phyloP scores from a whole-genome alignment of 2,113 vertebrate genomes.

The Chelonoidis abingdonii region DNA sequence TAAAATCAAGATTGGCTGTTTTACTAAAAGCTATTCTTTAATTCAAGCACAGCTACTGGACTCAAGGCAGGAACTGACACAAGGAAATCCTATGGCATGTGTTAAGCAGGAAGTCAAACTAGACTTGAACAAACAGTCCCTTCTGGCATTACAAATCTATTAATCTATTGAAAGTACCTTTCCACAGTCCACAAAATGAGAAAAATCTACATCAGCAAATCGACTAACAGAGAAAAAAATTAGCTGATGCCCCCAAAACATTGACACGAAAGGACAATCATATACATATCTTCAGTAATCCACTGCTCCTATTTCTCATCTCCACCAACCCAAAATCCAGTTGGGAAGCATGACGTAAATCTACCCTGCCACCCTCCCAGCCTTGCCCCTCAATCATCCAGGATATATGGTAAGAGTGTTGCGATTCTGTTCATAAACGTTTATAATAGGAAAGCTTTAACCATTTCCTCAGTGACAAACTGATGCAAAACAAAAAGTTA shows the following conservation, averaged over 20 bases:
- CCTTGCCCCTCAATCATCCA: background rate
- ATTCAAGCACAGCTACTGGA: too few species aligned
- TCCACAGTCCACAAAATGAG: background rate
- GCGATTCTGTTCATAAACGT: background rate
- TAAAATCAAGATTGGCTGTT: too few species aligned
- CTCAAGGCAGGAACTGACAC: too few species aligned
- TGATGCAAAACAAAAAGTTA: background rate
- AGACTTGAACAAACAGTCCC: too few species aligned
- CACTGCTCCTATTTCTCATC: background rate
- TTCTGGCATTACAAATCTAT: too few species aligned
- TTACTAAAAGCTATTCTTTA: too few species aligned
- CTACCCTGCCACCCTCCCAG: background rate
- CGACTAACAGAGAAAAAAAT: background rate
- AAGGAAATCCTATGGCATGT: too few species aligned
- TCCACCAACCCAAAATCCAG: background rate
- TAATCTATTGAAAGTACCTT: background rate
- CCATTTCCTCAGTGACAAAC: background rate
- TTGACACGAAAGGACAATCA: accelerated
- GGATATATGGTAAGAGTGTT: background rate
- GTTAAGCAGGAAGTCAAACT: too few species aligned
- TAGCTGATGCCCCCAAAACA: background rate
- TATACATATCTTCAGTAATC: background rate
- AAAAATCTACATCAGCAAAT: background rate
- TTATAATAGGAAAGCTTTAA: background rate
- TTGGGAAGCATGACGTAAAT: background rate